Conservation (phyloP, 2,888 invertebrate genomes). For the Invenusta paracnida region DNA sequence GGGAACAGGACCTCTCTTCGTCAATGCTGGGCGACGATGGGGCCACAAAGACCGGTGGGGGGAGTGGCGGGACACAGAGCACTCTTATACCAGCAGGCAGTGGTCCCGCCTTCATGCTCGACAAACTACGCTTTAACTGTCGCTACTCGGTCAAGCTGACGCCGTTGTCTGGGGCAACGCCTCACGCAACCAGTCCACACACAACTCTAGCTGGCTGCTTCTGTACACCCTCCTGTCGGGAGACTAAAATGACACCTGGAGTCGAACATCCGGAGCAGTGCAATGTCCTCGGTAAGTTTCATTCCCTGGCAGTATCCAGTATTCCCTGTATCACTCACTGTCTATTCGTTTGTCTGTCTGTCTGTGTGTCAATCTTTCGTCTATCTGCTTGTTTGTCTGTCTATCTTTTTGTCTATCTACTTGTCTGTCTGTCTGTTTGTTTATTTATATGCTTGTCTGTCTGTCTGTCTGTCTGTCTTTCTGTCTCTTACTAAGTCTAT, state of each 20-base stretch:
- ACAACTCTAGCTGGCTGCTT: neutral
- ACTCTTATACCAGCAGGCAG: neutral
- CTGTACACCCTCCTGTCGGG: slow-evolving; percentile 15
- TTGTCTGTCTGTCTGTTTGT: neutral
- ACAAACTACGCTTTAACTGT: neutral
- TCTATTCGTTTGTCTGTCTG: neutral
- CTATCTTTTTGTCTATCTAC: neutral
- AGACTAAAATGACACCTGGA: neutral
- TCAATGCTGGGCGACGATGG: neutral
- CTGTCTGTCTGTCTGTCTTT: neutral
- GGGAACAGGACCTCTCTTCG: neutral
- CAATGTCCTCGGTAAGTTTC: neutral
- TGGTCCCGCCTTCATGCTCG: neutral
- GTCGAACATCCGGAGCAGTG: neutral
- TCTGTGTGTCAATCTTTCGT: neutral
- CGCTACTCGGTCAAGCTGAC: neutral
- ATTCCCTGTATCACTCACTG: no score
- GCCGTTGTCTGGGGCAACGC: neutral
- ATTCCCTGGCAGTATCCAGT: no score
- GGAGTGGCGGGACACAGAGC: neutral
- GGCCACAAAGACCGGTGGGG: neutral
- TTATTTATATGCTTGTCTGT: neutral
- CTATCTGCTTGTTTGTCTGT: neutral
- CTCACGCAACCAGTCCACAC: neutral
- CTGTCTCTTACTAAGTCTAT: no score